Base-by-base conservation (phyloP, 2,797 vertebrate genomes). In the Dryobates pubescens region DNA sequence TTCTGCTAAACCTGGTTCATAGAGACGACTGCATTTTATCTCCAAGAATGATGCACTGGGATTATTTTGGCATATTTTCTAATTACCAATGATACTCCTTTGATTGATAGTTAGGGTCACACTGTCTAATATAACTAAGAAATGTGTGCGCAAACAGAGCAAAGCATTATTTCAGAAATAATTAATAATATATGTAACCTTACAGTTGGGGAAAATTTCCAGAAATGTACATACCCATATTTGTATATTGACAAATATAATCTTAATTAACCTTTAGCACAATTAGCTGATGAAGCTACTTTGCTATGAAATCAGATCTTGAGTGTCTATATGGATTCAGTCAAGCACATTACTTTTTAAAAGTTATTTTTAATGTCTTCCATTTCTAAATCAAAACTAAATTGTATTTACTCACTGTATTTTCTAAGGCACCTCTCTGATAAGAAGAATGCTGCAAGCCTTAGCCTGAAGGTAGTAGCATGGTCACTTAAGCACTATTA, bases 241-340 rank as follows among this genome's bases (percentile, higher is more conserved):
- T 83, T 82, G 17, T 79, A 51, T 92, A 91, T 89, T 90, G 87
- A 90, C 36, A 75, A 93, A 82, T 83, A 41, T 4, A 59, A 57
- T 90, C 59, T 91, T 87, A 95, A 93, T 86, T 90, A 88, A 93
- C 88, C 88, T 95, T 86, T 36, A 78, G 36, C 45, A 72, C 17
- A 64, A 71, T 61, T 30, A 82, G 45, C 59, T 93, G 89, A 95
- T 84, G 81, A 88, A 94, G 41, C 15, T 88, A 26, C 18, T 74
- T 93, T 86, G n/a, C 68, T 1, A 1, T 86, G 64, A 91, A 92
- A 93, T 89, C 47, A 91, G 63, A 83, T 83, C 59, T 53, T 57
- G 62, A 87, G 11, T 65, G 63, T 56, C 67, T 81, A 2, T 68
- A 94, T 51, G 80, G 51, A 89, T 91, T 86, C 62, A 34, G 5